Evolutionary conservation across 1,140 invertebrate genomes (phyloP), one percentile per base, ranked within the genome.

Genomic region (Pseudobourletiella spinata): DNA sequence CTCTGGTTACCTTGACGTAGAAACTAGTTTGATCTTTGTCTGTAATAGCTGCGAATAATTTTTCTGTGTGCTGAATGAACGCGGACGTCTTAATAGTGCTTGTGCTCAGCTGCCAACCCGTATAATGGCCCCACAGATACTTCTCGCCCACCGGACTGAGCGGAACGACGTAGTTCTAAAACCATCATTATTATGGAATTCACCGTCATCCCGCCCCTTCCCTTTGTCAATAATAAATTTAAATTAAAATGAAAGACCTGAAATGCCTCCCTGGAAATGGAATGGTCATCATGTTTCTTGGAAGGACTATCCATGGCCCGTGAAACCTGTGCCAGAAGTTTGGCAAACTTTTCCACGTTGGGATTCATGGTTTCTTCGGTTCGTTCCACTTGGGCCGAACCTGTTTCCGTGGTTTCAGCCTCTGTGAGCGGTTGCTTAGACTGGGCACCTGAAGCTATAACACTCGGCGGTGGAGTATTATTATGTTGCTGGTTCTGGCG

Each of bases 1-100:
- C 2, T 26, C 8, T 20, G 6, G 25, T 25, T 24, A 70, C 68
- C 60, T 70, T 70, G 59, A 70, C 26, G 46, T 67, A 70, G 39
- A 70, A 70, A 8, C 52, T 16, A 24, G 63, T 29, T 54, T 70
- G 68, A 20, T 66, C 68, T 58, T 70, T 67, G 24, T 70, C 65
- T 3, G 63, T 67, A 28, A 65, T 67, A 3, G 26, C 46, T 1
- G 57, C n/a, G 28, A 57, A 65, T 22, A 67, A 60, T 29, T 57
- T 28, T n/a, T 70, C 68, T 30, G 60, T 61, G 1, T 35, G 42
- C 6, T 26, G 43, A 28, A 62, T 22, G 26, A 70, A 65, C 4
- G 14, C 32, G 46, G 24, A n/a, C 8, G 26, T 11, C 26, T 52
- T 46, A 29, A 56, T 43, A 18, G 29, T 42, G 57, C 20, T 35